These are phyloP conservation scores for Lamproptera curius DNA, from an alignment of 2,888 invertebrate genomes.

Conservation along the genomic window DNA sequence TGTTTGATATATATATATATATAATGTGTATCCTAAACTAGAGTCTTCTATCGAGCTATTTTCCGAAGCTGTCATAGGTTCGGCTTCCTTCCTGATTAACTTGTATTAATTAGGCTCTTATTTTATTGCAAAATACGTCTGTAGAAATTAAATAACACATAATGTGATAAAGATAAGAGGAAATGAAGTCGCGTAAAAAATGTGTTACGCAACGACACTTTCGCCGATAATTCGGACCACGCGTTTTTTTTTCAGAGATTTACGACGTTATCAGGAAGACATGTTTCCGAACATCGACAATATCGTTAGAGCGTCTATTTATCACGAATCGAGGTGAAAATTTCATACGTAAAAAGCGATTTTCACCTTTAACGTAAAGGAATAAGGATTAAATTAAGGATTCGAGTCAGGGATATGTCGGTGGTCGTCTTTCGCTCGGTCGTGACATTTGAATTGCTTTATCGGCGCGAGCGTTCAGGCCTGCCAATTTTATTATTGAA, in stretches of 20 bases:
- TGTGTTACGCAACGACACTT: no score
- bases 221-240: no score
- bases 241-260: neutral
- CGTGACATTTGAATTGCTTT: conserved; percentile 18
- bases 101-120: no score
- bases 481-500: conserved; percentile 3
- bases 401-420: neutral
- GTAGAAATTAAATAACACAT: no score
- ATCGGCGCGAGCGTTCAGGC: conserved; percentile 2
- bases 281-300: conserved; percentile 30
- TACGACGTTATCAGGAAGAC: conserved; percentile 25
- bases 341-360: neutral
- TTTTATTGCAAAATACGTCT: no score
- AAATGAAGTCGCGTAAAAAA: no score
- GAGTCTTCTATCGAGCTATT: no score
- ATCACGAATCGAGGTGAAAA: conserved; percentile 11
- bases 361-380: neutral
- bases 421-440: conserved; percentile 3
- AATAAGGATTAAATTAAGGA: neutral
- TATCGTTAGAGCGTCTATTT: conserved; percentile 20
- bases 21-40: no score
- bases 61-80: no score
- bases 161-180: no score
- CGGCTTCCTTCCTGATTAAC: no score
- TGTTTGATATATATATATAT: no score